These are phyloP conservation scores for Drosophila pandora DNA, from an alignment of 1,140 invertebrate genomes.

Conservation along the genomic window DNA sequence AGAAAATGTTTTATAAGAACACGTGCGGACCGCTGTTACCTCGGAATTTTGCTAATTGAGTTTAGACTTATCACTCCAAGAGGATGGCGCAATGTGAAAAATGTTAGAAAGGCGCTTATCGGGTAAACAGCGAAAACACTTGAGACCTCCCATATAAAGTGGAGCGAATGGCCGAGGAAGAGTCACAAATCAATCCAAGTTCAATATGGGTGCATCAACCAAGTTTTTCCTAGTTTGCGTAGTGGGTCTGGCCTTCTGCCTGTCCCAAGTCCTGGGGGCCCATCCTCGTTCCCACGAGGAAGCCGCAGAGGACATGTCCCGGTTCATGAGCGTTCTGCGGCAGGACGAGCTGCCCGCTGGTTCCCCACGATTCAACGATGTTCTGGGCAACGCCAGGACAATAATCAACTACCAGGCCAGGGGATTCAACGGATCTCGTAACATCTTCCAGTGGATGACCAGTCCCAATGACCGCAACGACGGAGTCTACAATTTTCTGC, in stretches of 20 bases:
- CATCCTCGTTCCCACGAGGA: constrained; percentile 12
- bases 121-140: constrained; percentile 12
- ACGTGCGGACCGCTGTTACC: not conserved
- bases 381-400: constrained; percentile 25
- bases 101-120: constrained; percentile 8
- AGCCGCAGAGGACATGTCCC: constrained; percentile 24
- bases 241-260: not conserved
- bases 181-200: constrained; percentile 24
- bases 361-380: constrained; percentile 20
- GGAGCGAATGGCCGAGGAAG: not conserved
- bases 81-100: constrained; percentile 18
- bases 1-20: not conserved
- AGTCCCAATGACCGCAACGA: constrained; percentile 27
- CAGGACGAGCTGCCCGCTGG: constrained; percentile 1
- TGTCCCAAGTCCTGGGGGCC: not conserved
- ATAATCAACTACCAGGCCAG: constrained; percentile 20
- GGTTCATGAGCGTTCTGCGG: constrained; percentile 20
- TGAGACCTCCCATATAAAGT: constrained; percentile 3
- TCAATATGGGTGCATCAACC: constrained; percentile 5
- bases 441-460: constrained; percentile 43
- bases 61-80: constrained; percentile 10
- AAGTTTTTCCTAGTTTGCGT: constrained; percentile 1
- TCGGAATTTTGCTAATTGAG: not conserved
- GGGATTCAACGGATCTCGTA: constrained; percentile 21
- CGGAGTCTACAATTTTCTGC: constrained; percentile 37